Base-by-base conservation (phyloP, 2,797 vertebrate species). In the Hemibagrus guttatus region DNA sequence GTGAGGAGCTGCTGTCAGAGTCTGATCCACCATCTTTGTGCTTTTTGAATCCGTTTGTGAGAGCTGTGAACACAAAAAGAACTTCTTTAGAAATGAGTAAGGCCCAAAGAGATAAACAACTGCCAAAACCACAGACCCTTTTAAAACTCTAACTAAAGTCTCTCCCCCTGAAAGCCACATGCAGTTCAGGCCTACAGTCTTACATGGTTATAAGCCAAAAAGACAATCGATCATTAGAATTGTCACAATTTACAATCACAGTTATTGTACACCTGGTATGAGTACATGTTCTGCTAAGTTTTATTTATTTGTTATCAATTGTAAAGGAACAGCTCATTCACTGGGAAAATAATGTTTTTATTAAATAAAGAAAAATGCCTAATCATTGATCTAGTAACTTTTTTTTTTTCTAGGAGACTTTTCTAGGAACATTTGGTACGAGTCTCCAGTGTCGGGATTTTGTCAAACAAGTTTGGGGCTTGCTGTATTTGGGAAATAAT, bases 11-110 rank as follows among this genome's bases (percentile, higher is more conserved):
- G 91, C 94, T 94, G 74, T 97, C 97, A 0, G 96, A 96, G 90
- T 98, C 97, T 4, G 96, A 97, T 85, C 95, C 92, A 1, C 93
- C 93, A 83, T 97, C 96, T 28, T 92, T 86, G 74, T 96, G 96
- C 89, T 95, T 97, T n/a, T 89, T 92, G 90, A 97, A 98, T 91
- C 98, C 97, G 7, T 99, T 99, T 80, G 95, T 97, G 86, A 98
- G 95, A 61, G 95, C 97, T 99, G 94, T 16, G 93, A 94, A 90
- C 49, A 84, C 54, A 86, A 78, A 35, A 56, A 84, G n/a, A 71
- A 83, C 2, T 49, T 26, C 42, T 84, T 86, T 28, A 83, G 52
- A 68, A 63, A 81, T 63, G n/a, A 83, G 49, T 39, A 58, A 61
- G 2, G 28, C 13, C 21, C 31, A 12, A 64, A 49, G 59, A 66